A percentile compares a stretch with the other conserved stretches of the same genome.
phyloP scores from a whole-genome alignment of 2,888 invertebrate genomes.

The Spatulosminthurus flaviceps region DNA sequence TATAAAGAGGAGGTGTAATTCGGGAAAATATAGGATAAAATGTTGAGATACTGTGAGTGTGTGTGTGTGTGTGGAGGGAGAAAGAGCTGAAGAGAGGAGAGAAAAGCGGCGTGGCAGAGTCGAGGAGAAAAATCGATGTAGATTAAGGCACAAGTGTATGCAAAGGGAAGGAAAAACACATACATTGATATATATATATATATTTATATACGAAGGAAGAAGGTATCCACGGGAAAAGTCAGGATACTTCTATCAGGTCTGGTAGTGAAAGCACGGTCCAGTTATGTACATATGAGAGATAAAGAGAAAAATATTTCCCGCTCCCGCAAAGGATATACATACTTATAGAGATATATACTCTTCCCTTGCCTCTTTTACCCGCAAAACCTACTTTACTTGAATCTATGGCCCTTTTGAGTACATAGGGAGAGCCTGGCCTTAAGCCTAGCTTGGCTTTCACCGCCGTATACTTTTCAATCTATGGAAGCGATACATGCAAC shows the following conservation, averaged over 20 bases:
- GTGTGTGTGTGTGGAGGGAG: neutral
- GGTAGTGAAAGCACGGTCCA: no score
- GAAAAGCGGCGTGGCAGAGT: neutral
- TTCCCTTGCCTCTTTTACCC: no score
- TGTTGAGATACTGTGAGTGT: neutral
- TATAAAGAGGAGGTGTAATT: slow-evolving; percentile 38
- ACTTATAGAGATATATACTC: no score
- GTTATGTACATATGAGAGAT: neutral
- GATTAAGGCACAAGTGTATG: slow-evolving; percentile 29
- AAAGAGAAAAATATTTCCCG: neutral
- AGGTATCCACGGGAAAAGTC: no score
- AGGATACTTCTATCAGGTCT: no score
- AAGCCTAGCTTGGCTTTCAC: slow-evolving; percentile 2
- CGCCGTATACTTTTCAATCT: slow-evolving; percentile 19
- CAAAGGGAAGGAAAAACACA: neutral
- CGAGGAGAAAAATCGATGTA: slow-evolving; percentile 33
- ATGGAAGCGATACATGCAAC: slow-evolving; percentile 18
- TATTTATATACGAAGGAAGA: no score
- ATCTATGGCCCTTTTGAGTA: no score
- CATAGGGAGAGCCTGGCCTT: neutral
- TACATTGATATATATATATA: no score
- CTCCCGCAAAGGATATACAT: neutral
- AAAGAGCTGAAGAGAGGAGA: neutral
- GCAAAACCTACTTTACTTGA: no score
- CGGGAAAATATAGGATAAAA: slow-evolving; percentile 15